phyloP scores from a whole-genome alignment of 2,113 vertebrate species.

The Paraplagusia blochii region DNA sequence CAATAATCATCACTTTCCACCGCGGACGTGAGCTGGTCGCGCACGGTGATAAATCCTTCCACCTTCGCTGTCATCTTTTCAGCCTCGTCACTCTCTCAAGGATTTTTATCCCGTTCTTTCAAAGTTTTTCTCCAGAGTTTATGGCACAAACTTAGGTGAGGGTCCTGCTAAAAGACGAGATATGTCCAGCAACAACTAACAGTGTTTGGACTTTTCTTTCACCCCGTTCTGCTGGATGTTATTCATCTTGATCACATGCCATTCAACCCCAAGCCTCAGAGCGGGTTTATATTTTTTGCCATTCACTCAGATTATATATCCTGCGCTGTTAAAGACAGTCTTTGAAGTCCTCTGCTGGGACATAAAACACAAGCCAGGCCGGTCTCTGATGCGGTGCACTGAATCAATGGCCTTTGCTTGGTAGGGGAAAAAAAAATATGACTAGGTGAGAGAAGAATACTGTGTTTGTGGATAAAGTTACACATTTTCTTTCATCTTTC shows the following conservation, averaged over 20 bases:
- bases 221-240: conserved; percentile 38
- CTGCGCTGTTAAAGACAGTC: conserved; percentile 46
- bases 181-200: background rate
- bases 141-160: too few relatives aligned
- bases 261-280: conserved; percentile 33
- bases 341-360: conserved; percentile 57
- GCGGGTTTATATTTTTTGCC: conserved; percentile 33
- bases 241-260: conserved; percentile 46
- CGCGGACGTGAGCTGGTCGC: too few relatives aligned
- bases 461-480: conserved; percentile 32
- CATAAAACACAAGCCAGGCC: conserved; percentile 32
- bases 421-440: conserved; percentile 34
- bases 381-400: conserved; percentile 25
- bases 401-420: conserved; percentile 25
- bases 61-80: too few relatives aligned
- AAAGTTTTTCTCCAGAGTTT: too few relatives aligned
- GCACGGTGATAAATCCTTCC: too few relatives aligned
- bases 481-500: conserved; percentile 56
- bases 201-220: conserved; percentile 30
- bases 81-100: too few relatives aligned
- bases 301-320: conserved; percentile 45
- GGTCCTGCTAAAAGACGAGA: too few relatives aligned
- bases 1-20: too few relatives aligned
- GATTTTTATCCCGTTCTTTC: too few relatives aligned
- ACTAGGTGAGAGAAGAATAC: conserved; percentile 36